Percentiles rank a stretch among this genome's conserved stretches.
Evolutionary conservation across 1,140 invertebrate species (phyloP).

Genomic region (Araneus ventricosus): DNA sequence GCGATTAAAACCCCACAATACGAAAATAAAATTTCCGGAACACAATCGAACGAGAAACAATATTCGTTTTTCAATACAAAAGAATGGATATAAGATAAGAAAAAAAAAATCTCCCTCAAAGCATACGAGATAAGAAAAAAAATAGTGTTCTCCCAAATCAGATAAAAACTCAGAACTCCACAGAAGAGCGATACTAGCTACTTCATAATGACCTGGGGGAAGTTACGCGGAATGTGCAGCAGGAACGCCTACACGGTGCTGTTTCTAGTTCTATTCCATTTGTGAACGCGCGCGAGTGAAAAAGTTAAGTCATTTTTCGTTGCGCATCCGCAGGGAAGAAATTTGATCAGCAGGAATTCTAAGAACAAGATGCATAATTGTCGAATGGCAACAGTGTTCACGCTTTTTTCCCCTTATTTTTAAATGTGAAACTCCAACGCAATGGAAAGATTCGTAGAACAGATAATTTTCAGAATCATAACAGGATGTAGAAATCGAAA

Average conservation of each 20-base stretch:
- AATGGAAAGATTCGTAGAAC: too few species aligned
- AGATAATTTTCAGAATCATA: too few species aligned
- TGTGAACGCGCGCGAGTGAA: background rate
- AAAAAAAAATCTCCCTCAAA: background rate
- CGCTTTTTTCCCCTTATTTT: background rate
- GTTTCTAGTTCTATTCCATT: background rate
- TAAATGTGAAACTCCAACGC: background rate
- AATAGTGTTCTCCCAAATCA: background rate
- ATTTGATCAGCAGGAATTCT: constrained; percentile 12
- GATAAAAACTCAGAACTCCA: background rate
- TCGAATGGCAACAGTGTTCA: background rate
- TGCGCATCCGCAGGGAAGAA: background rate
- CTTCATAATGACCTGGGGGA: background rate
- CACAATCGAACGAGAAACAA: background rate
- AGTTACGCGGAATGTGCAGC: background rate
- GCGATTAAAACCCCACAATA: background rate
- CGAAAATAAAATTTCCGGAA: background rate
- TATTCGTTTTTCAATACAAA: background rate
- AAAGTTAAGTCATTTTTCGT: background rate
- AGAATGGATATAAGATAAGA: background rate
- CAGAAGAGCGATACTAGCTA: background rate
- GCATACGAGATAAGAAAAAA: background rate
- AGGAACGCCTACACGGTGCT: constrained; percentile 1
- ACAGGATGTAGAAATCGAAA: too few species aligned
- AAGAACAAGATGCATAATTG: background rate